A percentile compares a stretch with the other conserved stretches of the same genome.
Evolutionary conservation across 2,888 invertebrate species (phyloP).

Genomic region (Eurytoma californica): DNA sequence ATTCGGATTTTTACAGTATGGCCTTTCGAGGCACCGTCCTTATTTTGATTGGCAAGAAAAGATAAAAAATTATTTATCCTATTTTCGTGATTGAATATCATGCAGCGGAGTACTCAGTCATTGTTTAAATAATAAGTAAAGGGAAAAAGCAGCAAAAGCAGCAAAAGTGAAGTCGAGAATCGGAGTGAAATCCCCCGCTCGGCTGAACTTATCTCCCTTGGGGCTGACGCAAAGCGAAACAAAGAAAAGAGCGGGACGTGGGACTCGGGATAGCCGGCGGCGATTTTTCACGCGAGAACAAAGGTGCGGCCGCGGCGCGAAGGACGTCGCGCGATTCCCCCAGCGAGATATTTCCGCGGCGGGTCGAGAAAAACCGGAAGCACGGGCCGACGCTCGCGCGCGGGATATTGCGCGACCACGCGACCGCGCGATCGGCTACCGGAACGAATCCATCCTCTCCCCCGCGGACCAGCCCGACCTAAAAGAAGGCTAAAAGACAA

Average conservation of each 20-base stretch:
- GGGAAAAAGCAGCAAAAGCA: too few relatives aligned
- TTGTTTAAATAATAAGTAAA: too few relatives aligned
- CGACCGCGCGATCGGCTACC: constrained; percentile 61
- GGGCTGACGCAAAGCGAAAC: constrained; percentile 20
- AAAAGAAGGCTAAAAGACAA: too few relatives aligned
- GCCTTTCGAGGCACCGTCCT: too few relatives aligned
- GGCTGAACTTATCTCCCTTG: neutral
- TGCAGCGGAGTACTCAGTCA: too few relatives aligned
- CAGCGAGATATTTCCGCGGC: constrained; percentile 23
- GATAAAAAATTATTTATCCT: too few relatives aligned
- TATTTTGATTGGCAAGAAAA: too few relatives aligned
- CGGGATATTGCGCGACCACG: constrained; percentile 66
- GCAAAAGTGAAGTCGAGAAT: too few relatives aligned
- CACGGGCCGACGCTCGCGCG: constrained; percentile 66
- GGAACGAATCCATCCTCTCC: constrained; percentile 60
- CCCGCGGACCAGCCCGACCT: constrained; percentile 5
- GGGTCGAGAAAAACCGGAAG: constrained; percentile 69
- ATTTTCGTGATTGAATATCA: too few relatives aligned
- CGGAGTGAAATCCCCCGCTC: too few relatives aligned
- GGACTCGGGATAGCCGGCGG: too few relatives aligned
- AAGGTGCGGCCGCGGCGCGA: neutral
- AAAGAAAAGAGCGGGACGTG: neutral
- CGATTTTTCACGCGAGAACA: neutral
- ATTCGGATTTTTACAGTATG: too few relatives aligned
- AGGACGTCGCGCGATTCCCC: constrained; percentile 42